phyloP scores from a whole-genome alignment of 1,140 invertebrate species.

The Galleria mellonella region DNA sequence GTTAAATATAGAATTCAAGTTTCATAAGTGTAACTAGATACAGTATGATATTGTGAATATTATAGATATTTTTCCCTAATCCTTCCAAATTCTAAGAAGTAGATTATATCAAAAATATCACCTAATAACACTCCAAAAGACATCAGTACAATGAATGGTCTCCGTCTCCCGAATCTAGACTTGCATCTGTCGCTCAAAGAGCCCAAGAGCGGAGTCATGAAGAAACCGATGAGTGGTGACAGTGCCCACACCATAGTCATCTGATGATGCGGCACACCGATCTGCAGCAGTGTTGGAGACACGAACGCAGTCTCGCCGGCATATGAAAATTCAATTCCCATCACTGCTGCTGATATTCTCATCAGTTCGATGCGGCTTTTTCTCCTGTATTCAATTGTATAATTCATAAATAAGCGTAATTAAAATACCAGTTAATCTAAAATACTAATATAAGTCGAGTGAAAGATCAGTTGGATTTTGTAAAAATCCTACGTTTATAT shows the following conservation, averaged over 20 bases:
- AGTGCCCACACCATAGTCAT: slow-evolving; percentile 98
- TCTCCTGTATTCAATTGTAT: slow-evolving; percentile 66
- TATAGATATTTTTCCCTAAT: no score
- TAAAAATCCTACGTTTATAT: no score
- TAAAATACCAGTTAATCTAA: no score
- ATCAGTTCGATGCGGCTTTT: slow-evolving; percentile 90
- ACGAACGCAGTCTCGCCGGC: slow-evolving; percentile 98
- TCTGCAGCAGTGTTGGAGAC: slow-evolving; percentile 93
- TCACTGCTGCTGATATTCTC: slow-evolving; percentile 93
- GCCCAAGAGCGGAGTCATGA: slow-evolving; percentile 93
- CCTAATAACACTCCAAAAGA: slow-evolving; percentile 92
- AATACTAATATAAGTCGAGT: no score
- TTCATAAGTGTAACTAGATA: no score
- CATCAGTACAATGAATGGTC: slow-evolving; percentile 93
- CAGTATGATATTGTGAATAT: no score
- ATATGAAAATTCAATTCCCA: slow-evolving; percentile 98
- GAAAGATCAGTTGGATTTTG: no score
- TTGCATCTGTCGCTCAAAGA: slow-evolving; percentile 93
- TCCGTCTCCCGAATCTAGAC: slow-evolving; percentile 85
- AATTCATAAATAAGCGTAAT: no score
- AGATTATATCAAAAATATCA: slow-evolving; percentile 49
- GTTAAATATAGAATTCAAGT: no score
- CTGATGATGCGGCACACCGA: slow-evolving; percentile 91
- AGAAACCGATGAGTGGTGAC: slow-evolving; percentile 93
- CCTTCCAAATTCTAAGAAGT: no score